Percentiles rank a stretch among this genome's conserved stretches.
Conservation (phyloP, 2,797 vertebrate genomes). For the Myotis findleyi region DNA sequence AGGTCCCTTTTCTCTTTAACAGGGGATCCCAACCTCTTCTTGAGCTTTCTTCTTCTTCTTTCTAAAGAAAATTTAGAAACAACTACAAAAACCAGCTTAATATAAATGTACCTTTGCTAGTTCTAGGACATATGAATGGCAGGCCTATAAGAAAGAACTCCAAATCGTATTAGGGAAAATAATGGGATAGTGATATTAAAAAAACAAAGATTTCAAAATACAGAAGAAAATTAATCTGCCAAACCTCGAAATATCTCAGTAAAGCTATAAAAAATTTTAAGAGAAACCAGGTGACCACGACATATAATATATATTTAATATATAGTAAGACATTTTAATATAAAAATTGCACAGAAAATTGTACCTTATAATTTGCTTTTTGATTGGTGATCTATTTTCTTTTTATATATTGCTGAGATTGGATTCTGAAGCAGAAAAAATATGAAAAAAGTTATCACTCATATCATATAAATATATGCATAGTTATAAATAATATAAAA, state of each 20-base stretch:
- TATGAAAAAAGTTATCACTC: neutral
- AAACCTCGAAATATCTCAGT: neutral
- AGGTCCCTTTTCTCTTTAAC: neutral
- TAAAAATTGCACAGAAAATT: neutral
- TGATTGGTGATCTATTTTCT: slow-evolving; percentile 23
- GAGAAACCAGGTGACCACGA: neutral
- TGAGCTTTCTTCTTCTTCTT: neutral
- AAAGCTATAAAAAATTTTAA: slow-evolving; percentile 4
- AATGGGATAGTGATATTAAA: slow-evolving; percentile 48
- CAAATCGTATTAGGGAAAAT: slow-evolving; percentile 42
- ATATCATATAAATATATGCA: neutral
- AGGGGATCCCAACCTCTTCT: neutral
- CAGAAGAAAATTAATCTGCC: neutral
- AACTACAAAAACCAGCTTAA: neutral
- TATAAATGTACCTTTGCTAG: neutral
- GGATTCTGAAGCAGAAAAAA: slow-evolving; percentile 47
- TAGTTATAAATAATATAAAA: neutral
- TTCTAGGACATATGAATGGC: slow-evolving; percentile 26
- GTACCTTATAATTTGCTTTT: slow-evolving; percentile 41
- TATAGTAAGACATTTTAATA: slow-evolving; percentile 17
- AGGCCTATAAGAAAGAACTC: neutral
- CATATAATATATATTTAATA: neutral
- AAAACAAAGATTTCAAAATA: neutral
- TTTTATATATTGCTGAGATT: neutral
- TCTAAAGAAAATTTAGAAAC: neutral